These are phyloP conservation scores for Protaetia brevitarsis DNA, from an alignment of 1,140 invertebrate genomes.

Conservation along the genomic window DNA sequence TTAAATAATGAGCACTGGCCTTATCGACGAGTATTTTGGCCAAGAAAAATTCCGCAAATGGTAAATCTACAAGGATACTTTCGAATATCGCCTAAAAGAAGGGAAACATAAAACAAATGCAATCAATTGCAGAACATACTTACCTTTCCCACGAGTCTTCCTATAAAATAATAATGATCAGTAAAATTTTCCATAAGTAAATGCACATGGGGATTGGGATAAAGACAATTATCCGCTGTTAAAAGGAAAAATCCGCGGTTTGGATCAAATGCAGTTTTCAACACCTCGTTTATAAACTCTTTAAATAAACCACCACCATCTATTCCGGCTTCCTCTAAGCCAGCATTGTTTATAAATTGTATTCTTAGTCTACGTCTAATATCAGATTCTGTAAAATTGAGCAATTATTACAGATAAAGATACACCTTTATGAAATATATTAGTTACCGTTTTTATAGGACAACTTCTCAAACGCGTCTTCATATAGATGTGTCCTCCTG, in stretches of 20 bases:
- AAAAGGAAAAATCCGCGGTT: slow-evolving; percentile 92
- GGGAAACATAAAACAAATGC: neutral
- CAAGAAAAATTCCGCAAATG: slow-evolving; percentile 90
- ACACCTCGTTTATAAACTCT: slow-evolving; percentile 86
- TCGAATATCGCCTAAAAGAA: slow-evolving; percentile 82
- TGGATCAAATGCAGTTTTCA: slow-evolving; percentile 95
- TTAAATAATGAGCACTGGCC: slow-evolving; percentile 90
- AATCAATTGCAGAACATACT: slow-evolving; percentile 18
- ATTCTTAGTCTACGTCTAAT: slow-evolving; percentile 82
- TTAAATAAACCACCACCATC: slow-evolving; percentile 94
- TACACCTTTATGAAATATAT: neutral
- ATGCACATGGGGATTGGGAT: slow-evolving; percentile 91
- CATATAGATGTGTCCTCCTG: slow-evolving; percentile 89
- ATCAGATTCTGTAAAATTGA: slow-evolving; percentile 69
- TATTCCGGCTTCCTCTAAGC: slow-evolving; percentile 91
- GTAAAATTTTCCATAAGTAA: slow-evolving; percentile 79
- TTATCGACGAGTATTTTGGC: slow-evolving; percentile 78
- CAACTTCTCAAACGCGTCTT: slow-evolving; percentile 95
- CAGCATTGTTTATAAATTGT: slow-evolving; percentile 84
- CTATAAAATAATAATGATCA: slow-evolving; percentile 94
- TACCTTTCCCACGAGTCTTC: slow-evolving; percentile 90
- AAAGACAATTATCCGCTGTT: slow-evolving; percentile 89
- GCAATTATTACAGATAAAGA: neutral
- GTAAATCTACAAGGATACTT: slow-evolving; percentile 90
- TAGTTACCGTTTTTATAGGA: slow-evolving; percentile 77